phyloP scores from a whole-genome alignment of 2,797 vertebrate genomes.

The Synanceia verrucosa region DNA sequence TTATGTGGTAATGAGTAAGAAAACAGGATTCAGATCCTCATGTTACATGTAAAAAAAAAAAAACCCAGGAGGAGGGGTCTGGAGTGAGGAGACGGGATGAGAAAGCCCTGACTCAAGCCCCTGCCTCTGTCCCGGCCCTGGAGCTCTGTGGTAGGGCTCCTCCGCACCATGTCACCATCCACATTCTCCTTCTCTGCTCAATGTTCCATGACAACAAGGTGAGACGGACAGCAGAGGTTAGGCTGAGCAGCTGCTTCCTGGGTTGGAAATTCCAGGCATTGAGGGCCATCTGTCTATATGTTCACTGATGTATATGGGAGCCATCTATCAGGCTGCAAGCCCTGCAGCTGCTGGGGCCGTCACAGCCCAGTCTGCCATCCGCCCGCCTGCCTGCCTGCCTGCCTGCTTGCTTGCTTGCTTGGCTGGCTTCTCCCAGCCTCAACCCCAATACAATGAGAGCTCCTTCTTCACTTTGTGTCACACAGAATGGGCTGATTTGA shows the following conservation, averaged over 20 bases:
- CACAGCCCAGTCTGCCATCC: constrained; percentile 77
- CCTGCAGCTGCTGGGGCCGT: constrained; percentile 92
- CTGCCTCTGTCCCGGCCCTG: constrained; percentile 36
- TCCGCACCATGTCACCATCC: constrained; percentile 75
- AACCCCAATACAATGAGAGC: constrained; percentile 91
- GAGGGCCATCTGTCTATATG: constrained; percentile 99
- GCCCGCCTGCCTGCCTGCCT: constrained; percentile 42
- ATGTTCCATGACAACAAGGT: constrained; percentile 99
- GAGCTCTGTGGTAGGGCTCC: constrained; percentile 5
- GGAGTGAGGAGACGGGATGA: constrained; percentile 20
- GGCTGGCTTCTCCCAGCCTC: constrained; percentile 81
- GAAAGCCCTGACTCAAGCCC: constrained; percentile 47
- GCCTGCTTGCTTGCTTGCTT: constrained; percentile 50
- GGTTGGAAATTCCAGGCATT: constrained; percentile 94
- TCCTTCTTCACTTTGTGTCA: constrained; percentile 97
- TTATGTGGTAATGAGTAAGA: constrained; percentile 46
- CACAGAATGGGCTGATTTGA: constrained; percentile 99
- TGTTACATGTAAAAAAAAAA: not conserved
- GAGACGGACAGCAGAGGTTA: constrained; percentile 94
- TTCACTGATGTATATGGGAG: constrained; percentile 94
- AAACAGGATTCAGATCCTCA: constrained; percentile 26
- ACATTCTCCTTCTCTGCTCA: constrained; percentile 90
- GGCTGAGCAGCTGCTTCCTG: constrained; percentile 96
- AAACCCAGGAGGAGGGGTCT: constrained; percentile 38
- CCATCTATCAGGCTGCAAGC: constrained; percentile 94